Conservation (phyloP, 2,888 invertebrate genomes). For the Lasioglossum marginatum region DNA sequence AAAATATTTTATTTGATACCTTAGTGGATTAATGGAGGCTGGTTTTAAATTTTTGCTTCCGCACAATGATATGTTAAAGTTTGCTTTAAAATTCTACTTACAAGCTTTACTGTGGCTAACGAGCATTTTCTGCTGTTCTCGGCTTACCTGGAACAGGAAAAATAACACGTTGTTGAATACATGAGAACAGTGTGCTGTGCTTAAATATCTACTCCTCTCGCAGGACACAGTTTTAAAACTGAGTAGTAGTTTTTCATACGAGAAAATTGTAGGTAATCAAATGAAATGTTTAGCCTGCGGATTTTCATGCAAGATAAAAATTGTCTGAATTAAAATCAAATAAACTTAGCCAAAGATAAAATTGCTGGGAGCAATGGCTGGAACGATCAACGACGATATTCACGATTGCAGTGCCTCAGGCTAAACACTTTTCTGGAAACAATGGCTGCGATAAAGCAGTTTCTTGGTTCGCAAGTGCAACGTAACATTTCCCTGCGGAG, state of each 20-base stretch:
- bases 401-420: background rate
- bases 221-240: background rate
- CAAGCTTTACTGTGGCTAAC: background rate
- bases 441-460: background rate
- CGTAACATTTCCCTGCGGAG: background rate
- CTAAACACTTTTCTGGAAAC: background rate
- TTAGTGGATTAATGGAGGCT: background rate
- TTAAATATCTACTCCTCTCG: background rate
- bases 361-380: background rate
- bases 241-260: background rate
- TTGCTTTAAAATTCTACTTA: background rate
- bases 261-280: background rate
- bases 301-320: no score
- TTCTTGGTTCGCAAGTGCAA: background rate
- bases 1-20: no score
- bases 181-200: background rate
- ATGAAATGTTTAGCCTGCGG: no score
- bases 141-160: conserved; percentile 28
- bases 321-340: no score
- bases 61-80: background rate
- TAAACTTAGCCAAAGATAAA: background rate
- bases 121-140: background rate
- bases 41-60: background rate
- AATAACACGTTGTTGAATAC: background rate
- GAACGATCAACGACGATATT: background rate